Evolutionary conservation across 2,797 vertebrate genomes (phyloP).

Genomic region (Hydrolagus colliei): DNA sequence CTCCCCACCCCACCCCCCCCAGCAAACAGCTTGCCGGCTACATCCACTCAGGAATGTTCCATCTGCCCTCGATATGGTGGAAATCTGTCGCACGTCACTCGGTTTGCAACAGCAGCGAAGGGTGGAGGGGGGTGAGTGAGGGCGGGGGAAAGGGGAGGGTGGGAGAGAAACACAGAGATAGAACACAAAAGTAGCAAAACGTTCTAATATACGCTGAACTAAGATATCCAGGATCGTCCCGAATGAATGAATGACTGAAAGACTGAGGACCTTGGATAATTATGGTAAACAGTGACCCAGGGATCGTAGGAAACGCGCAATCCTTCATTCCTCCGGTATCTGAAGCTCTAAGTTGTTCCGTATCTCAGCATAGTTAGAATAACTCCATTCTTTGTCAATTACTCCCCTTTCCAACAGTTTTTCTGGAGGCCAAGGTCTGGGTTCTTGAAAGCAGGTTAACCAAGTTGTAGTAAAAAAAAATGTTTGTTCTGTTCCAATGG

Average conservation of each 20-base stretch:
- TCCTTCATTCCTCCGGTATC: not conserved
- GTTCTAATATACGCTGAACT: no score
- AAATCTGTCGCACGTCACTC: no score
- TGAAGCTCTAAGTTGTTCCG: not conserved
- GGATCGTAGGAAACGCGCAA: not conserved
- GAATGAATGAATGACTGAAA: not conserved
- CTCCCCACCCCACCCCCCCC: no score
- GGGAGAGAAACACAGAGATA: not conserved
- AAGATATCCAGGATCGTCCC: no score
- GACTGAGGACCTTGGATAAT: not conserved
- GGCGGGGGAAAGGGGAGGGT: no score
- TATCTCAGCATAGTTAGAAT: not conserved
- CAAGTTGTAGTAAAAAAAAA: not conserved
- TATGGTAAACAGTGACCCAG: not conserved
- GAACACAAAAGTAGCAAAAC: not conserved
- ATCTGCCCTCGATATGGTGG: no score
- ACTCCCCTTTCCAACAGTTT: not conserved
- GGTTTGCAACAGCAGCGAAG: not conserved
- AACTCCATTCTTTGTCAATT: no score
- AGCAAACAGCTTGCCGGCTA: no score
- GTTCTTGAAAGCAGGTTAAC: not conserved
- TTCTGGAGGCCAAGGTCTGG: not conserved
- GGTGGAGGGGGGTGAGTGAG: not conserved
- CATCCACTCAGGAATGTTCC: no score
- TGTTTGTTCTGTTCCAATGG: not conserved